phyloP scores from a whole-genome alignment of 2,797 vertebrate genomes.

The Myiothlypis coronata region DNA sequence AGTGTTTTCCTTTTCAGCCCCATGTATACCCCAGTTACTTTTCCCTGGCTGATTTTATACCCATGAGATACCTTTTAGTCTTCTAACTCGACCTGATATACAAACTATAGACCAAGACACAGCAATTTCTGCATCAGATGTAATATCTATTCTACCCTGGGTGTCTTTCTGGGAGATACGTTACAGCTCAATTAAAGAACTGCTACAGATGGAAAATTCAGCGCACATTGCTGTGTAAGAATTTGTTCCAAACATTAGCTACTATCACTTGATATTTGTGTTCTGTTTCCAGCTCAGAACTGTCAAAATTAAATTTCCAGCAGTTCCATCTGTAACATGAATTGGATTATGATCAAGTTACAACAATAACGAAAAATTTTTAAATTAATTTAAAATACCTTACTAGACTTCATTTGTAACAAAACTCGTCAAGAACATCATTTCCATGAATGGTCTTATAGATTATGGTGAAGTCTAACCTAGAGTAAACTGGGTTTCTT shows the following conservation, averaged over 20 bases:
- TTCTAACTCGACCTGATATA: background rate
- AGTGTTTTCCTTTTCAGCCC: background rate
- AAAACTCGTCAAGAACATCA: background rate
- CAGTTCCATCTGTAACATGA: background rate
- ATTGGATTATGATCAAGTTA: background rate
- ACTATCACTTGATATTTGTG: background rate
- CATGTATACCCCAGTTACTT: background rate
- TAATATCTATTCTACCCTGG: background rate
- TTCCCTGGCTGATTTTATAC: background rate
- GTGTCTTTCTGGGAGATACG: background rate
- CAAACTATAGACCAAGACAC: background rate
- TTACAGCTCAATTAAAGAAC: background rate
- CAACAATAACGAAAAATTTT: background rate
- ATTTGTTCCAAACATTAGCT: slow-evolving; percentile 16
- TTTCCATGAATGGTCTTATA: background rate
- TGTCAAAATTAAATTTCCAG: slow-evolving; percentile 2
- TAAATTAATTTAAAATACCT: background rate
- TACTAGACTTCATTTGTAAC: background rate
- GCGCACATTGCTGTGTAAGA: background rate
- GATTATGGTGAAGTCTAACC: background rate
- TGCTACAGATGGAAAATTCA: slow-evolving; percentile 12
- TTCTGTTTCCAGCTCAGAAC: background rate
- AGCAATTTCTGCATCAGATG: background rate
- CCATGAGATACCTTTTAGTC: background rate
- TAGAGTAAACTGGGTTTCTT: background rate